phyloP scores from a whole-genome alignment of 1,140 invertebrate species.

The Idris sp. region DNA sequence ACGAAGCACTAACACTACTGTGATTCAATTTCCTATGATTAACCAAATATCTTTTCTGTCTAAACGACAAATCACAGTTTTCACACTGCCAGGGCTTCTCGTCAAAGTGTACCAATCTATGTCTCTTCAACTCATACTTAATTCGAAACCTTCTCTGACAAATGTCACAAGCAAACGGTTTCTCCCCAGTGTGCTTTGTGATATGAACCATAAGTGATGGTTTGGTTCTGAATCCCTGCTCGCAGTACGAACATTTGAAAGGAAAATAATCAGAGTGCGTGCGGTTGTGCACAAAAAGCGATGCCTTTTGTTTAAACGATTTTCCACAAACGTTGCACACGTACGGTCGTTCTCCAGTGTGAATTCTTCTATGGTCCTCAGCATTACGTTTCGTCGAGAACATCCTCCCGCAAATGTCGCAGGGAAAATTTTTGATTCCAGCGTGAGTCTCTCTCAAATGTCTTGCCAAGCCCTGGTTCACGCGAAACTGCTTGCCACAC shows the following conservation, averaged over 20 bases:
- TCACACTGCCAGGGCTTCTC: slow-evolving; percentile 78
- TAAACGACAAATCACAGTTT: slow-evolving; percentile 73
- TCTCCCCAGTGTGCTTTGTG: slow-evolving; percentile 83
- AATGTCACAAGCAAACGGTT: slow-evolving; percentile 81
- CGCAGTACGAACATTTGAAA: slow-evolving; percentile 81
- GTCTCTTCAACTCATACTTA: slow-evolving; percentile 82
- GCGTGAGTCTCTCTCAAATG: slow-evolving; percentile 83
- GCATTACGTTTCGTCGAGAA: slow-evolving; percentile 78
- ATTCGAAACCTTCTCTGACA: slow-evolving; percentile 81
- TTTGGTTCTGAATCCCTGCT: slow-evolving; percentile 80
- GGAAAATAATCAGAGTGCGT: slow-evolving; percentile 80
- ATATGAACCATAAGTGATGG: slow-evolving; percentile 80
- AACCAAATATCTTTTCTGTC: slow-evolving; percentile 77
- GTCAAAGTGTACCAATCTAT: slow-evolving; percentile 75
- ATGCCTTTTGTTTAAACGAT: slow-evolving; percentile 80
- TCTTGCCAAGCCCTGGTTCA: slow-evolving; percentile 80
- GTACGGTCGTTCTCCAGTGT: slow-evolving; percentile 82
- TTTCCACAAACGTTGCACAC: slow-evolving; percentile 81
- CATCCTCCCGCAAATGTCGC: slow-evolving; percentile 79
- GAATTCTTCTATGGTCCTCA: slow-evolving; percentile 80
- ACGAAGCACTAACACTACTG: slow-evolving; percentile 6
- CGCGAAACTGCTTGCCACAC: slow-evolving; percentile 86
- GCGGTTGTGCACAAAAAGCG: slow-evolving; percentile 78
- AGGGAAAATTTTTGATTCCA: slow-evolving; percentile 80
- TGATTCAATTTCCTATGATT: slow-evolving; percentile 77